phyloP scores from a whole-genome alignment of 2,888 invertebrate species.

The Matsumyia berberina region DNA sequence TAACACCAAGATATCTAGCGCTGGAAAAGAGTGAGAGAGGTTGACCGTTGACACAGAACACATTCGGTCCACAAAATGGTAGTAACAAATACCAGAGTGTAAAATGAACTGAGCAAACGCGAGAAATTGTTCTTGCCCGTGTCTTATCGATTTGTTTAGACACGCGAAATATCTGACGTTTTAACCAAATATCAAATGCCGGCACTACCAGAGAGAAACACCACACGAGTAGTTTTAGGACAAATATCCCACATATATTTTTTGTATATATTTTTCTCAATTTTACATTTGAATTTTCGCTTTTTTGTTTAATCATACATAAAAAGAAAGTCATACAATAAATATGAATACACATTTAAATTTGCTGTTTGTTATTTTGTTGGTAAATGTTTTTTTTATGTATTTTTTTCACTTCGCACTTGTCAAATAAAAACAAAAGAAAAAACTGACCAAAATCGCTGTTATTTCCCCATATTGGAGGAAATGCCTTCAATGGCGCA shows the following conservation, averaged over 20 bases:
- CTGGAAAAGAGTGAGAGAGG: no score
- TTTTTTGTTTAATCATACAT: constrained; percentile 50
- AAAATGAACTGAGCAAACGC: no score
- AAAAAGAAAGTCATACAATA: constrained; percentile 66
- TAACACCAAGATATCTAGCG: no score
- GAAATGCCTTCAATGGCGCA: constrained; percentile 14
- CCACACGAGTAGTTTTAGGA: constrained; percentile 27
- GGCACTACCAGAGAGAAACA: background rate
- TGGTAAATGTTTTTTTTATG: constrained; percentile 41
- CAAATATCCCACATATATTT: constrained; percentile 41
- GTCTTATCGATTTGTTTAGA: no score
- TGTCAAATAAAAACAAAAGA: constrained; percentile 9
- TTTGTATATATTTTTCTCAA: constrained; percentile 53
- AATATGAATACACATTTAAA: constrained; percentile 62
- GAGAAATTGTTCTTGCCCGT: no score
- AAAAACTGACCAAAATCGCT: constrained; percentile 5
- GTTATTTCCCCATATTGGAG: background rate
- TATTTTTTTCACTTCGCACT: constrained; percentile 20
- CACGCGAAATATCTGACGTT: no score
- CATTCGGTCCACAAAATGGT: no score
- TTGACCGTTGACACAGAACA: no score
- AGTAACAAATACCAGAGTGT: no score
- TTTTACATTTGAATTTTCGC: constrained; percentile 49
- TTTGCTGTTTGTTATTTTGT: constrained; percentile 21
- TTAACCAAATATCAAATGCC: no score